Percentiles rank a stretch among this genome's conserved stretches.
phyloP scores from a whole-genome alignment of 2,113 vertebrate species.

The Vimba vimba region DNA sequence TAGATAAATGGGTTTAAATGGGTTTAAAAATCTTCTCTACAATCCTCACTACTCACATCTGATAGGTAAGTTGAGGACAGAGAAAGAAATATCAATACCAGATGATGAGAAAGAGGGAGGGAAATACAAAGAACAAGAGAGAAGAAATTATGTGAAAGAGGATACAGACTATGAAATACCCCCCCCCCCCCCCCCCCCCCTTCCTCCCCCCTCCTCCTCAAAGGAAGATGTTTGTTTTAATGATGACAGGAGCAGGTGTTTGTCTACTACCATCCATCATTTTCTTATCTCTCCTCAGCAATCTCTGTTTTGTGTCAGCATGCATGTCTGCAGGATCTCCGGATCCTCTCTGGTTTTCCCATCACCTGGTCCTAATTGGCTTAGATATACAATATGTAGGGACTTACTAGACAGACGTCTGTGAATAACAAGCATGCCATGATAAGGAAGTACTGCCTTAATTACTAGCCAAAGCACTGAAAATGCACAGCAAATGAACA shows the following conservation, averaged over 20 bases:
- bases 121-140: constrained; percentile 17
- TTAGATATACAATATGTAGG: constrained; percentile 13
- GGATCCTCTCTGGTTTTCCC: constrained; percentile 27
- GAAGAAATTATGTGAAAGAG: neutral
- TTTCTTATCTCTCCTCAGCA: constrained; percentile 45
- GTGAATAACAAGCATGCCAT: neutral
- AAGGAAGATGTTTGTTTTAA: constrained; percentile 18
- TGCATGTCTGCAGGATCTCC: constrained; percentile 34
- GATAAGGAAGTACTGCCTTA: neutral
- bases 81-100: constrained; percentile 82
- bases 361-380: constrained; percentile 53
- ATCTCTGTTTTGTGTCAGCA: constrained; percentile 50
- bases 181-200: too few relatives aligned
- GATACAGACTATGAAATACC: neutral
- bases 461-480: neutral
- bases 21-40: neutral
- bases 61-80: constrained; percentile 71
- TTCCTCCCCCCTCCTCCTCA: neutral
- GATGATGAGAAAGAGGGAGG: constrained; percentile 69
- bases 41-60: constrained; percentile 3
- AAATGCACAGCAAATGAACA: too few relatives aligned
- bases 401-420: neutral
- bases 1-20: neutral
- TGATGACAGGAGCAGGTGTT: constrained; percentile 47
- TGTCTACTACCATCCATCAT: constrained; percentile 51